Percentiles rank a stretch among this genome's conserved stretches.
Conservation (phyloP, 2,113 vertebrate genomes). For the Glareola pratincola region DNA sequence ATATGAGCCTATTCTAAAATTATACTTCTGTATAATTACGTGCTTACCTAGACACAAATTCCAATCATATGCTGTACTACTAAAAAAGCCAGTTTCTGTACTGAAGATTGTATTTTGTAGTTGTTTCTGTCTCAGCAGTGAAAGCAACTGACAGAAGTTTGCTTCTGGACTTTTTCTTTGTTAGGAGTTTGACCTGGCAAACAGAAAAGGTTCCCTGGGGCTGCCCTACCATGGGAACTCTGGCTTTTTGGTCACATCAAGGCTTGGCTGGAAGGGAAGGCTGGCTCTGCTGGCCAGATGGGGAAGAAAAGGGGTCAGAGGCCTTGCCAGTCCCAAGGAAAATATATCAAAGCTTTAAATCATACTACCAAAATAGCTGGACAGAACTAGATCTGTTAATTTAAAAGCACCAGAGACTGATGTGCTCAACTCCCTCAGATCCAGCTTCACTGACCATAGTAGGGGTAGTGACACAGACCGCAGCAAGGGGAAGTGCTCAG, state of each 20-base stretch:
- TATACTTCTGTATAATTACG: neutral
- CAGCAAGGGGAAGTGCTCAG: neutral
- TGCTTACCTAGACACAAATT: neutral
- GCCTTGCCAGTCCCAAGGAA: neutral
- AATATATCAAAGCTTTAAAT: neutral
- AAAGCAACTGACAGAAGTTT: neutral
- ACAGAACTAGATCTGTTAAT: neutral
- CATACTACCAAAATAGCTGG: neutral
- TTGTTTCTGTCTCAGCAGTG: neutral
- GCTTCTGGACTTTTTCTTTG: neutral
- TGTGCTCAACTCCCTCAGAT: neutral
- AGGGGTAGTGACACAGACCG: accelerated
- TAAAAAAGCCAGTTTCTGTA: neutral
- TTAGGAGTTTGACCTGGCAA: neutral
- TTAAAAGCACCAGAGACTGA: neutral
- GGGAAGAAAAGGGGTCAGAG: neutral
- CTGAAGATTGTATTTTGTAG: neutral
- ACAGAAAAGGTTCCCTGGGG: neutral
- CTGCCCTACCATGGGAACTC: neutral
- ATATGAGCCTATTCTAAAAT: neutral
- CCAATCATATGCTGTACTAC: neutral
- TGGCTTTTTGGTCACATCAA: neutral
- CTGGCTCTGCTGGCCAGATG: neutral
- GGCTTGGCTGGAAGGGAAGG: neutral
- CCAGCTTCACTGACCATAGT: neutral